A percentile compares a stretch with the other conserved stretches of the same genome.
Evolutionary conservation across 2,113 vertebrate species (phyloP).

Genomic region (Heterotilapia buettikoferi): DNA sequence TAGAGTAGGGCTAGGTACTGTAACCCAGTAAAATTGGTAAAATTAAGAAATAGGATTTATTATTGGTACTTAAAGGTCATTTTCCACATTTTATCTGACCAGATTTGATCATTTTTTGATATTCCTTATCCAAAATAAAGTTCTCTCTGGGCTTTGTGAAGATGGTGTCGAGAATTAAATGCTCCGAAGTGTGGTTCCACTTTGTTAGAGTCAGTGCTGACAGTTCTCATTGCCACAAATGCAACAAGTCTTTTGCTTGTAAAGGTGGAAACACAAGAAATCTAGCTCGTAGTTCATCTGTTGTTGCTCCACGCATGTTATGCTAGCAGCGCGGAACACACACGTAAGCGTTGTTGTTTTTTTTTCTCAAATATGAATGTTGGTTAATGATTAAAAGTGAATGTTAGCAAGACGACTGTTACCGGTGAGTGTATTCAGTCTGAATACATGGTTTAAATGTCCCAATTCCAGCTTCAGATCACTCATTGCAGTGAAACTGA

Average conservation of each 20-base stretch:
- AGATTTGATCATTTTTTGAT: neutral
- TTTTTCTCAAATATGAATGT: neutral
- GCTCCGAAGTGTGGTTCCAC: neutral
- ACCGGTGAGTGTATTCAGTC: neutral
- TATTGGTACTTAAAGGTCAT: neutral
- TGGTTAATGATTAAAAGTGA: neutral
- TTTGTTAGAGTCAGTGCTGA: neutral
- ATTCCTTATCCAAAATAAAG: neutral
- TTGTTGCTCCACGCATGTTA: neutral
- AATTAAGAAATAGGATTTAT: neutral
- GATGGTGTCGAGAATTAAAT: neutral
- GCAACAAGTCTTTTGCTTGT: neutral
- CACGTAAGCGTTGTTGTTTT: neutral
- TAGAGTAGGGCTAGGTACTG: neutral
- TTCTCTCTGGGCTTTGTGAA: neutral
- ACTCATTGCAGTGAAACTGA: neutral
- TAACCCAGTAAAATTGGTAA: neutral
- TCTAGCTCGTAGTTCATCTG: neutral
- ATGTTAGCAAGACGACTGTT: neutral
- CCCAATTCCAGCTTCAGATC: neutral
- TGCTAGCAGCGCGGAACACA: neutral
- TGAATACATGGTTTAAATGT: neutral
- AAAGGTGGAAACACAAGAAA: neutral
- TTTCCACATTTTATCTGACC: neutral
- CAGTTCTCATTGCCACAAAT: neutral